Base-by-base conservation (phyloP, 2,888 invertebrate species). In the Acleris cristana region DNA sequence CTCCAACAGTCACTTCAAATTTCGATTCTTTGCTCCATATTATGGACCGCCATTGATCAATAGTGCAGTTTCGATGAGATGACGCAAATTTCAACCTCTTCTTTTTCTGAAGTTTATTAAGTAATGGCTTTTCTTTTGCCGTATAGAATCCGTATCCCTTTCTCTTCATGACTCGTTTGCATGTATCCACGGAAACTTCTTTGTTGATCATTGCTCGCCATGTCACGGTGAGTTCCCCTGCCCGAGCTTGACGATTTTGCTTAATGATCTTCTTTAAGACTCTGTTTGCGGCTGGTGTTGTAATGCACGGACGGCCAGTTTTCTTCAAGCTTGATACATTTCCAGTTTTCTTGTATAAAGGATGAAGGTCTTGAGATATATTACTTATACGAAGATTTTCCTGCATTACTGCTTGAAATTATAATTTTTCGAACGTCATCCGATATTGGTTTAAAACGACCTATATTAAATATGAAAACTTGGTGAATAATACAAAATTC, bases 21-120 rank as follows among this genome's bases (percentile, higher is more conserved):
- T 60, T 52, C 40, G 60, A 60, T 44, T 60, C 40, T 5, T 60
- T 21, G 23, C 60, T 40, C 60, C 60, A 58, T 30, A 58, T 58
- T 40, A 52, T 44, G 16, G 40, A 19, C 34, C 23, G 34, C 51
- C 52, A 60, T 18, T 44, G 52, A 40, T 60, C 52, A 52, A 44
- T n/a, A 60, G 52, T n/a, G 30, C 30, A 58, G 58, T 30, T 26
- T 48, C 34, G 34, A 40, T 40, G 34, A 40, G 12, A 12, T 40
- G 10, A 12, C 12, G 34, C 34, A 40, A 51, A 51, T 51, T 5
- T 59, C 21, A 6, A 49, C 34, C 51, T 34, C 59, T 59, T 49
- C 58, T 48, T 59, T 58, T 59, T 59, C 59, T 49, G 19, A 40
- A 40, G 34, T 40, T 12, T 18, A 59, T 34, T 34, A 21, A 52